Evolutionary conservation across 53 echinoderm and acorn worm species (phyloP).

Genomic region (Holothuria scabra): DNA sequence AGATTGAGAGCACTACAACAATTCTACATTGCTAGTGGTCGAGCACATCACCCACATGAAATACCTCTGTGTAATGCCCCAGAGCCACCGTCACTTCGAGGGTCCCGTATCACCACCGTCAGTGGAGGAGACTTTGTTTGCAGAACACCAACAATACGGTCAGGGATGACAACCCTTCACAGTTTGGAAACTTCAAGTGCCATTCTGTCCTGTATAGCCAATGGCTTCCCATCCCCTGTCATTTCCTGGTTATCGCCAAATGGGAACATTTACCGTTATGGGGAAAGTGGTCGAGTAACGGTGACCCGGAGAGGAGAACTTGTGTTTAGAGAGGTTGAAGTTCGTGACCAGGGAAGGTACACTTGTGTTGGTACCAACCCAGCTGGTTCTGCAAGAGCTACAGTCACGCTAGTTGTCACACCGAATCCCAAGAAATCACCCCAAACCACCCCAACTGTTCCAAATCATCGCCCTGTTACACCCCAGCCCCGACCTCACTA

Average conservation of each 20-base stretch:
- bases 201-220: slow-evolving; percentile 70
- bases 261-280: slow-evolving; percentile 26
- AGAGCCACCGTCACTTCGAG: slow-evolving; percentile 58
- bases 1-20: slow-evolving; percentile 60
- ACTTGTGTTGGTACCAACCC: slow-evolving; percentile 83
- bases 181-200: slow-evolving; percentile 43
- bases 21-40: slow-evolving; percentile 66
- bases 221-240: slow-evolving; percentile 76
- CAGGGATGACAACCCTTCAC: slow-evolving; percentile 15
- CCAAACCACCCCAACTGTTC: slow-evolving; percentile 42
- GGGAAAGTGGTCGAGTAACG: slow-evolving; percentile 41
- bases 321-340: slow-evolving; percentile 57
- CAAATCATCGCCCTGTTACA: slow-evolving; percentile 37
- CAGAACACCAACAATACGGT: slow-evolving; percentile 59
- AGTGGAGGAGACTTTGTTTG: slow-evolving; percentile 60
- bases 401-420: slow-evolving; percentile 54
- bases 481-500: slow-evolving; percentile 2
- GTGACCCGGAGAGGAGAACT: slow-evolving; percentile 76
- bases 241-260: slow-evolving; percentile 73
- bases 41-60: slow-evolving; percentile 69
- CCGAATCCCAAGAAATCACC: slow-evolving; percentile 49
- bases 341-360: slow-evolving; percentile 74
- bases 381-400: slow-evolving; percentile 68
- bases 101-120: slow-evolving; percentile 69
- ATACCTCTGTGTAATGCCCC: slow-evolving; percentile 70